Conservation (phyloP, 2,113 vertebrate genomes). For the Setophaga kirtlandii region DNA sequence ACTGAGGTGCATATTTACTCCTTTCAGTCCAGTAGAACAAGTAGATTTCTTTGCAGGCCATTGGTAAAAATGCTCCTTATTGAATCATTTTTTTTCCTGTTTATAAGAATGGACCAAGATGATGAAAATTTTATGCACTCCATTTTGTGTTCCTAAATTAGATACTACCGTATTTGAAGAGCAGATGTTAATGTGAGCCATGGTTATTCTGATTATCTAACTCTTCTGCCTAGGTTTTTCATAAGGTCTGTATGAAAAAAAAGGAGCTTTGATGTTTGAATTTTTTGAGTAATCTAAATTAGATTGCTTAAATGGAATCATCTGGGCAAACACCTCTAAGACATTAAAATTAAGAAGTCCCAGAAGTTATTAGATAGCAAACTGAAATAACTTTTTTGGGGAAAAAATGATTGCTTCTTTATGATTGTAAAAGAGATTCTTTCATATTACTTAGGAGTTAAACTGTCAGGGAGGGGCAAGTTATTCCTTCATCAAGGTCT, state of each 20-base stretch:
- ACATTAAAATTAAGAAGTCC: not conserved
- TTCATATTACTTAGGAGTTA: not conserved
- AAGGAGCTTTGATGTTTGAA: not conserved
- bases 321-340: not conserved
- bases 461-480: not conserved
- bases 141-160: not conserved
- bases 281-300: not conserved
- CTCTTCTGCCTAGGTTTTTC: not conserved
- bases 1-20: not conserved
- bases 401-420: not conserved
- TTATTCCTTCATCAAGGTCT: not conserved
- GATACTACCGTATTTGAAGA: not conserved
- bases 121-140: not conserved
- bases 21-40: not conserved
- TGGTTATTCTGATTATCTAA: not conserved
- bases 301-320: not conserved
- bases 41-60: not conserved
- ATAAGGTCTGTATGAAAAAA: not conserved
- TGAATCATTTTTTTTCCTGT: not conserved
- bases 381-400: not conserved
- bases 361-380: not conserved
- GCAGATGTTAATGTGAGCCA: not conserved
- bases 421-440: not conserved
- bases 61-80: not conserved
- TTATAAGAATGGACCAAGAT: not conserved